Evolutionary conservation across 2,888 invertebrate genomes (phyloP).

Genomic region (Rotaria sp.): DNA sequence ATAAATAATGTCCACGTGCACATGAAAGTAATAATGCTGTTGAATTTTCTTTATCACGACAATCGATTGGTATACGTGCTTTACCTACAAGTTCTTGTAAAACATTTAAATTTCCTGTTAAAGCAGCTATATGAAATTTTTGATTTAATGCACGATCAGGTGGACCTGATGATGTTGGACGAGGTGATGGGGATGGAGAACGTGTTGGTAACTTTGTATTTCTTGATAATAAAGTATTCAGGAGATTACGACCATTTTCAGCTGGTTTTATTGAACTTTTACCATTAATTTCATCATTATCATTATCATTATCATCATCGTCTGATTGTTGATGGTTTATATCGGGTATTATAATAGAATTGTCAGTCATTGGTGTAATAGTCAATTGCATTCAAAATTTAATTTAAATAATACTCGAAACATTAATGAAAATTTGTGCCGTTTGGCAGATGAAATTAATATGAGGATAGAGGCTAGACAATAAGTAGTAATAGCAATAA

Average conservation of each 20-base stretch:
- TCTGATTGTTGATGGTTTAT: not conserved
- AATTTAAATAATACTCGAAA: not conserved
- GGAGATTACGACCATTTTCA: not conserved
- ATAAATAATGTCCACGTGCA: constrained; percentile 14
- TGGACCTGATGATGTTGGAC: not conserved
- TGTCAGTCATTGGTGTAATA: not conserved
- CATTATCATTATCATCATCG: not conserved
- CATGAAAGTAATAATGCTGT: constrained; percentile 17
- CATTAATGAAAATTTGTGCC: not conserved
- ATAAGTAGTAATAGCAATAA: not conserved
- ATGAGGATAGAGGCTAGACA: not conserved
- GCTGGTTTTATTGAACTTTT: not conserved
- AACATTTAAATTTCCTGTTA: not conserved
- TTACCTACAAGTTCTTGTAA: not conserved
- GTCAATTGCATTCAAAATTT: not conserved
- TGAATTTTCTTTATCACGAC: constrained; percentile 30
- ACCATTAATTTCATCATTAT: not conserved
- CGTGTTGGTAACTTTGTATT: not conserved
- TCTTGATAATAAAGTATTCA: not conserved
- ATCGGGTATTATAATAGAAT: not conserved
- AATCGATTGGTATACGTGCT: constrained; percentile 6
- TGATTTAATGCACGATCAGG: constrained; percentile 19
- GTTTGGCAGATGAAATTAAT: not conserved
- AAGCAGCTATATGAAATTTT: constrained; percentile 9
- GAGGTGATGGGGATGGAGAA: not conserved